Evolutionary conservation across 1,140 invertebrate species (phyloP), one percentile per base, ranked within the genome.

Genomic region (Sipha flava): DNA sequence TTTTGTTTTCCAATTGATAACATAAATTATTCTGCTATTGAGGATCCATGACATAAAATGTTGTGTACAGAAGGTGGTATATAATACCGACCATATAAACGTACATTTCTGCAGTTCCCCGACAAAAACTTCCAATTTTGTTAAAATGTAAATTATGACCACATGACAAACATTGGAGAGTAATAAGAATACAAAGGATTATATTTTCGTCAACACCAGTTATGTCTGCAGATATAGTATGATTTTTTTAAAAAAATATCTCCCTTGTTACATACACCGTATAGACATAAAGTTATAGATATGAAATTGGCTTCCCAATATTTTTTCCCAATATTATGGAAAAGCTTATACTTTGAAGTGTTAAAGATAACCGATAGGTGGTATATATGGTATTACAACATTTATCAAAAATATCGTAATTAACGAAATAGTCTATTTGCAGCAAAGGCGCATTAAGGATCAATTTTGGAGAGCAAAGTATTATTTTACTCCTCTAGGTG

Each of bases 191-290:
- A 81, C 83, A 81, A 75, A 79, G 81, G 29, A 85, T 84, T 70
- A 85, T 43, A 68, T 80, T 82, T 84, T 82, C 81, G 84, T 86
- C 83, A 68, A 84, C 79, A 16, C 83, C 84, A 21, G 80, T 85
- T 52, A 86, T 85, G 75, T 81, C 62, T 70, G 83, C 81, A 70
- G 83, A 81, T 81, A 82, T 68, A 45, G 81, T 73, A 26, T 82
- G 80, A 75, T 85, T 59, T 59, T 79, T 52, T 70, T 49, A 79
- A 79, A 79, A 79, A 62, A 47, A 14, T n/a, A 31, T 14, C 9
- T 31, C 70, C 10, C n/a, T n/a, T n/a, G n/a, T n/a, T n/a, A n/a
- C n/a, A n/a, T n/a, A n/a, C n/a, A n/a, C n/a, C n/a, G n/a, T n/a
- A n/a, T n/a, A n/a, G n/a, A n/a, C n/a, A n/a, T n/a, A n/a, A n/a